These are phyloP conservation scores for Ophion obscuratus DNA, from an alignment of 2,888 invertebrate species.

Conservation along the genomic window DNA sequence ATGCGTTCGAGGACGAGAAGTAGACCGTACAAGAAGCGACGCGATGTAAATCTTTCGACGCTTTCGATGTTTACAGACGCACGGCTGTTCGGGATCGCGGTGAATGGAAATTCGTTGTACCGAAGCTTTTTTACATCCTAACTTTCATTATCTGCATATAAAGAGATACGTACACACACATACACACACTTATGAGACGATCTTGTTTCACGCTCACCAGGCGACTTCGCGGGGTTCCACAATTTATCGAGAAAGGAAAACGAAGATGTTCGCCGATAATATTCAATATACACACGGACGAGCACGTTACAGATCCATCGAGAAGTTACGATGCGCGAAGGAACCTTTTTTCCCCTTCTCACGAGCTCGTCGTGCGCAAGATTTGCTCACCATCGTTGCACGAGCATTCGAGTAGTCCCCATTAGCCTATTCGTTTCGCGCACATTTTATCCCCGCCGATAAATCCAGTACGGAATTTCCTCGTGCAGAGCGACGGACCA, in stretches of 20 bases:
- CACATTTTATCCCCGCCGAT: background rate
- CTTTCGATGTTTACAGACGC: conserved; percentile 6
- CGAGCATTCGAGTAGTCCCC: conserved; percentile 38
- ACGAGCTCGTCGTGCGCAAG: conserved; percentile 17
- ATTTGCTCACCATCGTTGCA: background rate
- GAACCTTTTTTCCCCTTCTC: conserved; percentile 21
- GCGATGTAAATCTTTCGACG: conserved; percentile 32
- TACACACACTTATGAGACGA: conserved; percentile 17
- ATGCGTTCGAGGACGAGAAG: background rate
- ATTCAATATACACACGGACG: conserved; percentile 29
- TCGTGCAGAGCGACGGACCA: background rate
- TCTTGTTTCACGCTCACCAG: conserved; percentile 15
- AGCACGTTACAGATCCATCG: conserved; percentile 6
- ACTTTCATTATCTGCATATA: background rate
- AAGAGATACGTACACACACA: background rate
- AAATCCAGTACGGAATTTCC: conserved; percentile 21
- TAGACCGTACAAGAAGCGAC: conserved; percentile 6
- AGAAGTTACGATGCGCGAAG: conserved; percentile 11
- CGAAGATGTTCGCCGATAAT: conserved; percentile 33
- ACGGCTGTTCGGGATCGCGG: conserved; percentile 14
- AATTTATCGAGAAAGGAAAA: conserved; percentile 42
- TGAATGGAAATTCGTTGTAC: conserved; percentile 33
- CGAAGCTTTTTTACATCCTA: conserved; percentile 14
- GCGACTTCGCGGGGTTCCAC: conserved; percentile 9
- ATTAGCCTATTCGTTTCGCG: conserved; percentile 50